Base-by-base conservation (phyloP, 92 coral and sea anemone species). In the Heliopora coerulea region DNA sequence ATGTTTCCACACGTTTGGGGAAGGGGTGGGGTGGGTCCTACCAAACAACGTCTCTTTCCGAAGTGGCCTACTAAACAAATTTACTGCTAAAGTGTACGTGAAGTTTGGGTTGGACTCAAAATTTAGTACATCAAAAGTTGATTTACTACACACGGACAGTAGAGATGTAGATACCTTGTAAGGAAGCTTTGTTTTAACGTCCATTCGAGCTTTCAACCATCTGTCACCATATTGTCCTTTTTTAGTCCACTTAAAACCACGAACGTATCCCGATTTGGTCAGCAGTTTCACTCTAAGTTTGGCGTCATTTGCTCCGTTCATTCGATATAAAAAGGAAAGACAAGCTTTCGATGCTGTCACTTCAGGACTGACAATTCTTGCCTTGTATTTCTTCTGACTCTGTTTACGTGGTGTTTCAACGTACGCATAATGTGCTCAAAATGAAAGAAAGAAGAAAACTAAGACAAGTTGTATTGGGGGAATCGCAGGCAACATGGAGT, bases 161-260 rank as follows among this genome's bases (percentile, higher is more conserved):
- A 18, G 23, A 52, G 58, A 52, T 24, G 27, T 17, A 24, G 23
- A 12, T 46, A 67, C 74, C 74, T 67, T 49, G 32, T 25, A 67
- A 2, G 59, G 33, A 13, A 0, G 21, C 1, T 10, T 49, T 49
- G 13, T 23, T 30, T 49, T 32, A 21, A 44, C 26, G 17, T 26
- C 12, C 29, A 67, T 30, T 44, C 33, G 27, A n/a, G 18, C 59
- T 46, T 67, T 37, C 31, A 15, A 12, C 74, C 74, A 67, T 4
- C 3, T 25, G 2, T 24, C 59, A 20, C 24, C 54, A 4, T 0
- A 14, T 0, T 54, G 20, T 35, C 49, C 49, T 44, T 26, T 26
- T 31, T n/a, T 24, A 18, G 3, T 15, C 25, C 58, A 44, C 10
- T 28, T 46, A 3, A 9, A 0, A 0, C 8, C 21, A 44, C 0